Evolutionary conservation across 2,797 vertebrate species (phyloP), one percentile per base, ranked within the genome.

Genomic region (Ctenopoma multispine): DNA sequence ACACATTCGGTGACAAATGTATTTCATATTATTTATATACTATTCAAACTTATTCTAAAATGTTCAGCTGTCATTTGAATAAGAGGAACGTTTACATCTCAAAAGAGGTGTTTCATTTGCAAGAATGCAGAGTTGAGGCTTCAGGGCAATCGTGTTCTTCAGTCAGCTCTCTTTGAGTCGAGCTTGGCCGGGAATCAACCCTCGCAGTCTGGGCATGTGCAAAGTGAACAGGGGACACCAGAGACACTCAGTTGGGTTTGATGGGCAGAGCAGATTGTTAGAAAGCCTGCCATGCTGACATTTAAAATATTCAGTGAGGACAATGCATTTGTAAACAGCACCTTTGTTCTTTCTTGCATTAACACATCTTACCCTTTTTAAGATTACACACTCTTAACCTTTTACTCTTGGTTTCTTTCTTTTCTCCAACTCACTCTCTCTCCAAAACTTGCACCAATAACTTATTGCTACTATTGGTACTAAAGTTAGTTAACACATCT

Each of bases 401-500:
- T 69, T 74, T 60, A 29, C 17, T 55, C 56, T 27, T 8, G 7
- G 6, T 41, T 53, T 50, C 17, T 40, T n/a, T 36, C 18, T 58
- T 47, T 62, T 24, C 2, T 68, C 21, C 1, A 43, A 9, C 21
- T 65, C 5, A 23, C 15, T 31, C 3, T 0, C 8, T 92, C 91
- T 92, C 91, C 10, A 48, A 94, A 82, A 87, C 67, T 95, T 91
- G 92, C 79, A 85, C 87, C 86, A 92, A 94, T 91, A 93, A 83
- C 69, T 85, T 89, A 93, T 92, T 93, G 90, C 94, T 94, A 95
- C 14, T n/a, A 91, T 89, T 86, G 14, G 88, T 93, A 90, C 81
- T 94, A 95, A 95, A 81, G 94, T 95, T 95, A 94, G 95, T 96
- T 96, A 95, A 94, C 96, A 97, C 95, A 92, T 96, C 93, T 91